These are phyloP conservation scores for Microchrysa polita DNA, from an alignment of 2,888 invertebrate genomes.

Conservation along the genomic window DNA sequence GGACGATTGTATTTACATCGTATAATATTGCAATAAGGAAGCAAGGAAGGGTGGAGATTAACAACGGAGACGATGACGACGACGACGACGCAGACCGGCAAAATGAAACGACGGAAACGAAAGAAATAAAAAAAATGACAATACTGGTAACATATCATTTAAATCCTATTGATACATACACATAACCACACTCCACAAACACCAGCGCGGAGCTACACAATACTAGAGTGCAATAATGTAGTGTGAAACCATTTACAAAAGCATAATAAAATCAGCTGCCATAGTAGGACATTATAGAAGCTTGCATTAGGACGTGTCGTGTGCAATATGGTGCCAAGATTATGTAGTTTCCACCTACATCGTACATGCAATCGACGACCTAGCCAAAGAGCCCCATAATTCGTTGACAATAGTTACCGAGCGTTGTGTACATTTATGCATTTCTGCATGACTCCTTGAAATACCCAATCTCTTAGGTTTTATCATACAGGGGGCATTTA, in stretches of 20 bases:
- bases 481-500: too few species aligned
- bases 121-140: conserved; percentile 25
- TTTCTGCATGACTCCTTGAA: too few species aligned
- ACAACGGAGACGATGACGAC: neutral
- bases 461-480: too few species aligned
- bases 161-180: conserved; percentile 10
- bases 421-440: too few species aligned
- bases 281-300: neutral
- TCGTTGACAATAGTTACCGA: too few species aligned
- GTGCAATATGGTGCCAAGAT: neutral
- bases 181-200: neutral
- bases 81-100: neutral
- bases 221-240: too few species aligned
- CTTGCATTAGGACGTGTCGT: neutral
- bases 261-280: too few species aligned
- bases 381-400: too few species aligned
- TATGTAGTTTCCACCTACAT: neutral
- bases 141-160: conserved; percentile 38
- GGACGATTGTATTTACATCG: conserved; percentile 13
- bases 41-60: too few species aligned
- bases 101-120: conserved; percentile 26
- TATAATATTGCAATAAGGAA: neutral
- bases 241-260: too few species aligned
- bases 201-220: neutral
- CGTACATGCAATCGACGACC: too few species aligned